Evolutionary conservation across 2,888 invertebrate genomes (phyloP).

Genomic region (Ametastegia equiseti): DNA sequence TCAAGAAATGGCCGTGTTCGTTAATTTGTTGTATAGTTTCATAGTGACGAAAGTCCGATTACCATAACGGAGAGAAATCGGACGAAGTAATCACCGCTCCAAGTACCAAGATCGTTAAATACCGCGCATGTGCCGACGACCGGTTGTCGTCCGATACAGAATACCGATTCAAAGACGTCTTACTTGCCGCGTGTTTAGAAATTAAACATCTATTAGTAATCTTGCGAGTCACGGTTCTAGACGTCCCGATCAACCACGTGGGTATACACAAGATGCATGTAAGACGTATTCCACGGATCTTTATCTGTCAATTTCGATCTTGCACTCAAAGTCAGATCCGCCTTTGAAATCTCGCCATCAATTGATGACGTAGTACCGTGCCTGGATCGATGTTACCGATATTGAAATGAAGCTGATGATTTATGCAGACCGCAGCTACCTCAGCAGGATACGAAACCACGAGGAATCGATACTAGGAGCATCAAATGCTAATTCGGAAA

Average conservation of each 20-base stretch:
- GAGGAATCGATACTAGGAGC: neutral
- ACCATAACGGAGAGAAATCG: conserved; percentile 12
- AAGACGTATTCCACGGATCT: neutral
- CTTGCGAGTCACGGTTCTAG: conserved; percentile 21
- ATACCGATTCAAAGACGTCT: conserved; percentile 21
- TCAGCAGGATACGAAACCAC: neutral
- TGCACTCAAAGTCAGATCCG: neutral
- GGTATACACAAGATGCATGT: neutral
- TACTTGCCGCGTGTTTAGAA: conserved; percentile 40
- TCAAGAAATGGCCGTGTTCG: neutral
- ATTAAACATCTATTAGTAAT: conserved; percentile 47
- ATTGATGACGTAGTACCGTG: neutral
- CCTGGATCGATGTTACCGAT: neutral
- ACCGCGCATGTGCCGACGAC: conserved; percentile 4
- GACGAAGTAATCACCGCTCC: neutral
- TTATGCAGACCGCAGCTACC: neutral
- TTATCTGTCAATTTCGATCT: neutral
- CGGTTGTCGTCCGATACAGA: neutral
- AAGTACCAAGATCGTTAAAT: neutral
- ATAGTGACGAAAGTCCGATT: conserved; percentile 25
- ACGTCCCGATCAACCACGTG: neutral
- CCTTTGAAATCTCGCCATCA: neutral
- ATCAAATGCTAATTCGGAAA: neutral
- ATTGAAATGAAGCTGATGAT: neutral
- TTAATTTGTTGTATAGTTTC: neutral